Evolutionary conservation across 2,888 invertebrate genomes (phyloP), one percentile per base, ranked within the genome.

Genomic region (Pseudanteris insignis): DNA sequence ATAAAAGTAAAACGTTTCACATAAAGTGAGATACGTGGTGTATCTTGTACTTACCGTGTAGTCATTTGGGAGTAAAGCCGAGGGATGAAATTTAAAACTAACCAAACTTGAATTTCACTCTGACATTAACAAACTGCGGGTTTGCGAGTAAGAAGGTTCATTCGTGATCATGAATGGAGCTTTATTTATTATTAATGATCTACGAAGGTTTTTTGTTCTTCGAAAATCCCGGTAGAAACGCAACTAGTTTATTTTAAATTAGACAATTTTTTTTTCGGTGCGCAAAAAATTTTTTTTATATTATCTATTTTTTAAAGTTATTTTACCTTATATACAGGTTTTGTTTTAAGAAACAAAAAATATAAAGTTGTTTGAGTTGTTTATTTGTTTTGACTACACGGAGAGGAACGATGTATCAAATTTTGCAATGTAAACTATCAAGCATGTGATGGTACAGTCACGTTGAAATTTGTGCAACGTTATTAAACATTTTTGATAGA

Each of bases 11-110:
- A 59, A 59, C 51, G 51, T 33, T 59, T 53, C 47, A 41, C 36
- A 59, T 46, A 59, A 59, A 59, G 59, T 59, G 59, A 59, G 59
- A 59, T 46, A 59, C 51, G 51, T 41, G 50, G 59, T 53, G 58
- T 59, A 51, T 46, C 46, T 59, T 44, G 51, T 59, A 51, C 58
- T 59, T 51, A 59, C 50, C 28, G 51, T 47, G 50, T 44, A 59
- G 51, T 51, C 47, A 51, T 51, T 59, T 40, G 51, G 47, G 41
- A 51, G 44, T 25, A 51, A 51, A 51, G 44, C 46, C 40, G 30
- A 40, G 51, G 44, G 47, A 53, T 53, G 50, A 59, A 59, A 59
- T 59, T 59, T 51, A 37, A 59, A 47, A 47, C 46, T 59, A 59
- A 59, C 51, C 51, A 53, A 51, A 59, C 46, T 51, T 41, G 47